phyloP scores from a whole-genome alignment of 1,140 invertebrate genomes.

The Lepidurus arcticus region DNA sequence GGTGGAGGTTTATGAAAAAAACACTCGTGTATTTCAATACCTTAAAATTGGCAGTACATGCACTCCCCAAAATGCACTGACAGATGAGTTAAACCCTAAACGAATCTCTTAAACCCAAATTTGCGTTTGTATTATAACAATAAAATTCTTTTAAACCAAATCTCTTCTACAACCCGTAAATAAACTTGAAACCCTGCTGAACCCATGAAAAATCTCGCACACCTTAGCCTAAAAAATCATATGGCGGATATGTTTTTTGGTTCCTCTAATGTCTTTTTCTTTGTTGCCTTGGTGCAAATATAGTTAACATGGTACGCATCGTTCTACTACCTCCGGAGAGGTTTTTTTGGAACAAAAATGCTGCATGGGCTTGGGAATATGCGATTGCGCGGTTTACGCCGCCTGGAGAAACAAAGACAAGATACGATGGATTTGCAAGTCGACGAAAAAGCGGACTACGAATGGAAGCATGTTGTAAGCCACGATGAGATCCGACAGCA shows the following conservation, averaged over 20 bases:
- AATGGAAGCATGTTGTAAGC: neutral
- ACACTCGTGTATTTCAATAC: too few species aligned
- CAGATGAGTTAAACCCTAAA: neutral
- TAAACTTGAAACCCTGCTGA: too few species aligned
- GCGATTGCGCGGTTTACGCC: conserved; percentile 16
- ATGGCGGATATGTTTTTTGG: neutral
- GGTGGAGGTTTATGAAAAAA: too few species aligned
- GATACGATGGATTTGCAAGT: neutral
- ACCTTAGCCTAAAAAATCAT: neutral
- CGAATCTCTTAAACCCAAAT: neutral
- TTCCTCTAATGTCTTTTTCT: neutral
- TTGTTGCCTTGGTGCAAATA: neutral
- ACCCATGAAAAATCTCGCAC: too few species aligned
- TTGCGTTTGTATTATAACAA: neutral
- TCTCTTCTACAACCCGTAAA: too few species aligned
- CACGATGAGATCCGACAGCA: neutral
- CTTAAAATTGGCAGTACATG: too few species aligned
- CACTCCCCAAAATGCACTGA: too few species aligned
- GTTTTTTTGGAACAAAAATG: neutral
- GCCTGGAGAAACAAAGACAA: neutral
- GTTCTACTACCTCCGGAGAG: neutral
- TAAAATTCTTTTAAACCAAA: too few species aligned
- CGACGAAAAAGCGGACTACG: neutral
- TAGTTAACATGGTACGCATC: neutral
- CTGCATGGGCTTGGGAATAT: neutral